Percentiles rank a stretch among this genome's conserved stretches.
phyloP scores from a whole-genome alignment of 2,888 invertebrate species.

The Julus scanicus region DNA sequence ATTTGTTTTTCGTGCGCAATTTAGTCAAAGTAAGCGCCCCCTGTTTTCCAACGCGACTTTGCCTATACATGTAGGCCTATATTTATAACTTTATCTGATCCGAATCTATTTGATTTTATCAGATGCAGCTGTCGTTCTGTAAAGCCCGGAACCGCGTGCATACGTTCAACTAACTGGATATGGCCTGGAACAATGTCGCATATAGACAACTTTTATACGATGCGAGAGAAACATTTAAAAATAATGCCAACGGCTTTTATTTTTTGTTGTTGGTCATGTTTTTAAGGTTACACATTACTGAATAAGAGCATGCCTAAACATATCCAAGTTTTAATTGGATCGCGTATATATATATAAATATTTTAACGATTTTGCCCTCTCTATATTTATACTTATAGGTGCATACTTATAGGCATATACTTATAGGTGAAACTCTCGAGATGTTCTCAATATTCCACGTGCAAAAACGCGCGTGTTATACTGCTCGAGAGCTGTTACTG shows the following conservation, averaged over 20 bases:
- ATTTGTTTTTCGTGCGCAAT: constrained; percentile 25
- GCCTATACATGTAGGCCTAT: neutral
- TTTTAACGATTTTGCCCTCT: too few species aligned
- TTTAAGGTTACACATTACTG: neutral
- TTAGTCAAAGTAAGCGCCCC: constrained; percentile 38
- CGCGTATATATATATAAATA: too few species aligned
- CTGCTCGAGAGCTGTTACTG: too few species aligned
- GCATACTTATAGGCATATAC: too few species aligned
- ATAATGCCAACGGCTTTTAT: neutral
- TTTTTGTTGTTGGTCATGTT: neutral
- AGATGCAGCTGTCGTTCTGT: constrained; percentile 29
- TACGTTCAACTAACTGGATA: neutral
- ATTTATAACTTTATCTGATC: constrained; percentile 39
- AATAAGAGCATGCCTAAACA: neutral
- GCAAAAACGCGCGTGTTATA: too few species aligned
- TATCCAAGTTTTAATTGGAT: too few species aligned
- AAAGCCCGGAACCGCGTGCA: constrained; percentile 32
- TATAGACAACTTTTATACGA: neutral
- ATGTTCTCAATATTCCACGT: too few species aligned
- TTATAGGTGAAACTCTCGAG: too few species aligned
- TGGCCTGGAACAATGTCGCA: constrained; percentile 9
- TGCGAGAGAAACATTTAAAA: neutral
- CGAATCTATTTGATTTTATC: constrained; percentile 37
- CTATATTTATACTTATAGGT: too few species aligned
- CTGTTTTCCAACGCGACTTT: constrained; percentile 15